phyloP scores from a whole-genome alignment of 2,797 vertebrate genomes.

The Enteromius unitaeniatus region DNA sequence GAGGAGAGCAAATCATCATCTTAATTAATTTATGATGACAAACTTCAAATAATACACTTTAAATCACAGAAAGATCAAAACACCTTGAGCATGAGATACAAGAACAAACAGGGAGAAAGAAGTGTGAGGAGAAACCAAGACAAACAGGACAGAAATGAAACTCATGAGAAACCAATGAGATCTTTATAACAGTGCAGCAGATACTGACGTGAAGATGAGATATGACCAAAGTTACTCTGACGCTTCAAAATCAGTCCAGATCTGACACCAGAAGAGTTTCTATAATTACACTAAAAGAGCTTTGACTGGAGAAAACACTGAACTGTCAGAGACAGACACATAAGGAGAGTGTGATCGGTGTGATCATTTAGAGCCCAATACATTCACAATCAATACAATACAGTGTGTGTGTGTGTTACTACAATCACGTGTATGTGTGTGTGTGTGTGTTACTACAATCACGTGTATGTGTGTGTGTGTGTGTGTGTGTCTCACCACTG shows the following conservation, averaged over 20 bases:
- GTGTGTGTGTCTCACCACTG: constrained; percentile 77
- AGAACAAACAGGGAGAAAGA: not conserved
- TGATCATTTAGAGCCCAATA: no score
- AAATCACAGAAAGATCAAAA: constrained; percentile 51
- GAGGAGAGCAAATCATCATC: constrained; percentile 34
- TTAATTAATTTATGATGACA: constrained; percentile 47
- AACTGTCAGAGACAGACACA: no score
- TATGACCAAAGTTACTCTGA: not conserved
- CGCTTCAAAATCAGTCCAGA: not conserved
- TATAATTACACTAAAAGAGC: not conserved
- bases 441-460: no score
- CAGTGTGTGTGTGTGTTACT: no score
- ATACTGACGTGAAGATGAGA: no score
- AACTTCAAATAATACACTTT: constrained; percentile 47
- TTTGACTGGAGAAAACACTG: not conserved
- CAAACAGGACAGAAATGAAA: not conserved
- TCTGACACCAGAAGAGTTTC: not conserved
- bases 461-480: no score
- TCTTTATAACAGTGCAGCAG: no score
- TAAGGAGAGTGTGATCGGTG: no score
- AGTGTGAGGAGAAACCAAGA: constrained; percentile 29
- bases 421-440: no score
- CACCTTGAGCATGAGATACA: constrained; percentile 28
- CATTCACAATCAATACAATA: no score
- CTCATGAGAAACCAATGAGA: constrained; percentile 13